phyloP scores from a whole-genome alignment of 2,113 vertebrate genomes.

The Lates calcarifer region DNA sequence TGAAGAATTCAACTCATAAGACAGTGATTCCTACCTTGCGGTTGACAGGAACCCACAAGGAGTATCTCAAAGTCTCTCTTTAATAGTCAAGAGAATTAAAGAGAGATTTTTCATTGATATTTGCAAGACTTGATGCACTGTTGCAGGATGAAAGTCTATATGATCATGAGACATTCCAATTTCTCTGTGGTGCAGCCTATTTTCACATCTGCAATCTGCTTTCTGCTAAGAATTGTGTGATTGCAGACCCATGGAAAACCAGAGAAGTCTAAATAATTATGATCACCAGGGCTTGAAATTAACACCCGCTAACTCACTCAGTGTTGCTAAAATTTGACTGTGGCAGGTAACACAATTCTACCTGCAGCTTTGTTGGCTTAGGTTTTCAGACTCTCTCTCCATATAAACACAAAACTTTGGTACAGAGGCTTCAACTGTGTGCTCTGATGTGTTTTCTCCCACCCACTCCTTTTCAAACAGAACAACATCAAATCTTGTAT shows the following conservation, averaged over 20 bases:
- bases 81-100: background rate
- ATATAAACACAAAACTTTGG: slow-evolving; percentile 19
- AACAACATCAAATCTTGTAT: background rate
- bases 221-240: slow-evolving; percentile 34
- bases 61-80: no score
- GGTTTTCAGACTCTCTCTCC: slow-evolving; percentile 15
- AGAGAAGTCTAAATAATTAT: slow-evolving; percentile 62
- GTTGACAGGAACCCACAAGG: no score
- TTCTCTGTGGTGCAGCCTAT: slow-evolving; percentile 23
- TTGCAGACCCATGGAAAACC: slow-evolving; percentile 51
- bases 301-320: slow-evolving; percentile 49
- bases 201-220: slow-evolving; percentile 47
- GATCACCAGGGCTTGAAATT: slow-evolving; percentile 72
- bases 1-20: background rate
- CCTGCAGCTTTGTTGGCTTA: slow-evolving; percentile 26
- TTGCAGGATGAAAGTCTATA: slow-evolving; percentile 14
- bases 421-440: background rate
- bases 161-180: slow-evolving; percentile 31
- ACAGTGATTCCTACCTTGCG: background rate
- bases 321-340: slow-evolving; percentile 31
- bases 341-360: slow-evolving; percentile 44
- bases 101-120: background rate
- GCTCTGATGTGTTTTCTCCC: background rate
- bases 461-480: background rate
- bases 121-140: background rate